Conservation (phyloP, 2,888 invertebrate genomes). For the Kryphioiulus occultus region DNA sequence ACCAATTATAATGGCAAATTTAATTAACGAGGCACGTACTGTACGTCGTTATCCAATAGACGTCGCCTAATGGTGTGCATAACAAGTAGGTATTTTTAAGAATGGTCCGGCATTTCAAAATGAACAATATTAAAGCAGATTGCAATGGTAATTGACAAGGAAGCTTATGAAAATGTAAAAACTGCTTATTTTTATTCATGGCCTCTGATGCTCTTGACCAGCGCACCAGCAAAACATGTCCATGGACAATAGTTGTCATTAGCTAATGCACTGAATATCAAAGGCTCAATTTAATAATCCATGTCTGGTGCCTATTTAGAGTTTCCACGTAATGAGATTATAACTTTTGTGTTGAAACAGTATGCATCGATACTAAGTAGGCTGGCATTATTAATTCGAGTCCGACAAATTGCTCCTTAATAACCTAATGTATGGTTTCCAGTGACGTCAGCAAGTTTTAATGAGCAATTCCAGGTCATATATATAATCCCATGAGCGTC, state of each 20-base stretch:
- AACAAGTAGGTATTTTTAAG: not conserved
- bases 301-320: not conserved
- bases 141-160: too few relatives aligned
- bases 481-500: too few relatives aligned
- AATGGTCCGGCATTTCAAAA: too few relatives aligned
- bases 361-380: not conserved
- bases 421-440: not conserved
- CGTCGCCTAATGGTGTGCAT: not conserved
- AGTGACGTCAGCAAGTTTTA: not conserved
- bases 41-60: not conserved
- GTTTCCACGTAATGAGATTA: not conserved
- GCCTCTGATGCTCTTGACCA: too few relatives aligned
- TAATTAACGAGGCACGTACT: not conserved
- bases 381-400: not conserved
- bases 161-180: too few relatives aligned
- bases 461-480: not conserved
- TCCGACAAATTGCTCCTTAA: not conserved
- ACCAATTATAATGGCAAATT: constrained; percentile 16
- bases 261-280: not conserved
- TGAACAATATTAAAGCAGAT: too few relatives aligned
- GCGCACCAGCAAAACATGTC: too few relatives aligned
- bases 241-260: not conserved
- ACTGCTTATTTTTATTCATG: too few relatives aligned
- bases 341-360: not conserved
- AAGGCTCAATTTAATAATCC: not conserved